Evolutionary conservation across 2,113 vertebrate species (phyloP).

Genomic region (Vimba vimba): DNA sequence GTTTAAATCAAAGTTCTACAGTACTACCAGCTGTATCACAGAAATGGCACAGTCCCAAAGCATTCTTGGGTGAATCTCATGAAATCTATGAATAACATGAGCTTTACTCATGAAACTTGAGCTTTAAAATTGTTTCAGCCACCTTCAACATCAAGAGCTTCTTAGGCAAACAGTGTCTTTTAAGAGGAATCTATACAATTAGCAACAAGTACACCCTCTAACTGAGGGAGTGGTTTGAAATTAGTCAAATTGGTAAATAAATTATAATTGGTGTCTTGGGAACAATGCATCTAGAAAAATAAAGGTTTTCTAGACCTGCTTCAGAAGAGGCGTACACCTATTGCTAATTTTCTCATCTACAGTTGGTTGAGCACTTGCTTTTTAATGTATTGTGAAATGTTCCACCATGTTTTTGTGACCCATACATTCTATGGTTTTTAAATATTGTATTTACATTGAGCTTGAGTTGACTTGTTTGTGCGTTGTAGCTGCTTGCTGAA

Average conservation of each 20-base stretch:
- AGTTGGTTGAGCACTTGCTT: neutral
- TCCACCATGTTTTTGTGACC: neutral
- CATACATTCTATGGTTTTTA: neutral
- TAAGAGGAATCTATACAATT: neutral
- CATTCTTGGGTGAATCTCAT: neutral
- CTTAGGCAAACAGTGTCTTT: neutral
- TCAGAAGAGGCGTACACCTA: neutral
- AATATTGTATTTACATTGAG: neutral
- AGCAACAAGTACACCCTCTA: neutral
- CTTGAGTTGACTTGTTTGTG: neutral
- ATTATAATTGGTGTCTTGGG: neutral
- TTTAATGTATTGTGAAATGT: no score
- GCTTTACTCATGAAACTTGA: neutral
- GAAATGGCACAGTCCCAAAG: neutral
- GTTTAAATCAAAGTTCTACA: no score
- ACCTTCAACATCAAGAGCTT: neutral
- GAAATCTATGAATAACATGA: neutral
- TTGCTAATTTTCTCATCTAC: neutral
- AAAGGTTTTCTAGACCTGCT: neutral
- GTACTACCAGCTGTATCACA: neutral
- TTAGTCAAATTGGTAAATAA: neutral
- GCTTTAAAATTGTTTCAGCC: neutral
- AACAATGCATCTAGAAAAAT: neutral
- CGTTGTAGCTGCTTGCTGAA: conserved; percentile 48
- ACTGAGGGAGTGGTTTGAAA: conserved; percentile 4